Evolutionary conservation across 2,113 vertebrate species (phyloP).

Genomic region (Acanthisitta chloris): DNA sequence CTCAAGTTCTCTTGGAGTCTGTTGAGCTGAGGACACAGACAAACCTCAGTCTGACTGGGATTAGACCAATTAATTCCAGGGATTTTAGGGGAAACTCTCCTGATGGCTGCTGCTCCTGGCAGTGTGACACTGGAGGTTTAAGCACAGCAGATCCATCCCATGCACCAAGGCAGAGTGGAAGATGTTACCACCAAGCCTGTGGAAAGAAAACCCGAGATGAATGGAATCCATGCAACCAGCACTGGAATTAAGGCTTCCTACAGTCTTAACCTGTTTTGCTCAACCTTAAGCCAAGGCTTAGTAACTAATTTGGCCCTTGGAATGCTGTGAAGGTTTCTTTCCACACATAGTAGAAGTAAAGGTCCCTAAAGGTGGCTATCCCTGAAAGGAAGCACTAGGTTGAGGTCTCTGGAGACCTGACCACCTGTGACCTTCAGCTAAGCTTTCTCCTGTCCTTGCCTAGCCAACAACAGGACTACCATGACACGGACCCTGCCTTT

Average conservation of each 20-base stretch:
- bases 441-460: neutral
- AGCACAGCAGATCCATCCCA: neutral
- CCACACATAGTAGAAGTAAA: neutral
- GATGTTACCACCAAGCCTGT: no score
- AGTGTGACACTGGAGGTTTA: neutral
- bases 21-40: neutral
- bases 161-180: neutral
- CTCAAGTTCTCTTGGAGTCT: neutral
- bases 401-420: neutral
- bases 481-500: no score
- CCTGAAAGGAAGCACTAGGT: neutral
- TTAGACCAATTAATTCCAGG: neutral
- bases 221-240: neutral
- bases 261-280: neutral
- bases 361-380: neutral
- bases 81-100: neutral
- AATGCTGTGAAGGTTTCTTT: neutral
- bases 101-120: neutral
- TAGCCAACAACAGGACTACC: neutral
- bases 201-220: neutral
- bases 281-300: neutral
- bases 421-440: neutral
- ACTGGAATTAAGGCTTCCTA: neutral
- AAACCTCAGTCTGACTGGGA: neutral
- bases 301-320: neutral